These are phyloP conservation scores for Poeciliopsis infans DNA, from an alignment of 2,797 vertebrate species.

Conservation along the genomic window DNA sequence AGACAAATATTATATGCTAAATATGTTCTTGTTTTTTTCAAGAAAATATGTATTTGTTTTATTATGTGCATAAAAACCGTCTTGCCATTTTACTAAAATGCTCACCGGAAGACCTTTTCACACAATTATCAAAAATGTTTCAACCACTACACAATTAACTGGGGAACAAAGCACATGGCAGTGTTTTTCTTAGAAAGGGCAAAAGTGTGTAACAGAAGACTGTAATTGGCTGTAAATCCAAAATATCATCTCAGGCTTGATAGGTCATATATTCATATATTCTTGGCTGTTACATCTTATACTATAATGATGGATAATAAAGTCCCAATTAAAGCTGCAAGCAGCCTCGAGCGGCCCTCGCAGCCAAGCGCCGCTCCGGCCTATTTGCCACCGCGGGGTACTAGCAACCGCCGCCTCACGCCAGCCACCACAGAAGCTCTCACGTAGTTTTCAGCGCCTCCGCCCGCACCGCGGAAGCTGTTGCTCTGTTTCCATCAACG, in stretches of 20 bases:
- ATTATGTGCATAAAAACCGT: background rate
- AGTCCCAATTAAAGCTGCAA: background rate
- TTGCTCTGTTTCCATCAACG: too few species aligned
- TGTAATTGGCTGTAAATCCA: background rate
- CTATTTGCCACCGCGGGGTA: too few species aligned
- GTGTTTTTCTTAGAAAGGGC: background rate
- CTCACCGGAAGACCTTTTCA: background rate
- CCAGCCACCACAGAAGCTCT: too few species aligned
- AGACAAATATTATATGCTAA: background rate
- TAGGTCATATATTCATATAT: background rate
- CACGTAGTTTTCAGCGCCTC: too few species aligned
- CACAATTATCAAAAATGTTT: background rate
- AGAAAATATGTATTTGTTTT: background rate
- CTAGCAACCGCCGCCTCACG: too few species aligned
- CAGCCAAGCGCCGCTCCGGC: too few species aligned
- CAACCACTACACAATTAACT: background rate
- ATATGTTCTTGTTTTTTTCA: conserved; percentile 7
- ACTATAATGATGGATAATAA: background rate
- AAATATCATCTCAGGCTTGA: background rate
- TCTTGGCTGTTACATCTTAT: background rate
- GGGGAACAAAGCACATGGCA: background rate
- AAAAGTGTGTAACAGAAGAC: background rate
- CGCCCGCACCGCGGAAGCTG: too few species aligned
- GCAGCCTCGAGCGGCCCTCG: too few species aligned
- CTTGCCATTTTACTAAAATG: background rate